Evolutionary conservation across 2,797 vertebrate genomes (phyloP), one percentile per base, ranked within the genome.

Genomic region (Sebastolobus alascanus): DNA sequence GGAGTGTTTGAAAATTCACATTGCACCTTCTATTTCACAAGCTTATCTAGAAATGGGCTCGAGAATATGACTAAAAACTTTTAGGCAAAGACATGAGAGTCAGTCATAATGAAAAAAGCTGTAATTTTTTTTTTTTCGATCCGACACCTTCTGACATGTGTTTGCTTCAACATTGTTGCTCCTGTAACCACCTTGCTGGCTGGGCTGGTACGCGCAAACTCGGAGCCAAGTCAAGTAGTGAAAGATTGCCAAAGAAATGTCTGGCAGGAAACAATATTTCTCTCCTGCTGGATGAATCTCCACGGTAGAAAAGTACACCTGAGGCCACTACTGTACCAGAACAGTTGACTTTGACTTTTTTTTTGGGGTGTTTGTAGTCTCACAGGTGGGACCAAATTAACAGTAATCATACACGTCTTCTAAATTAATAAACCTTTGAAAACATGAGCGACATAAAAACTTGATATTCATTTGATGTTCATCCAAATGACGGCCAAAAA

Each of bases 231-330:
- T 84, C 87, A 91, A 91, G 92, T 76, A 86, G 92, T 55, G 86
- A 87, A 88, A 84, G 82, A 87, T 86, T 95, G 95, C 95, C 95
- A 96, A 94, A 92, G 89, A 95, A 93, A 92, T 91, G 92, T 95
- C 95, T 96, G 95, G 94, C 94, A 94, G 76, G 40, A 33, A 75
- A 74, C 83, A 78, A 66, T 66, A 63, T 61, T 72, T 87, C 92
- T 92, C 92, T 92, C 93, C 92, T 89, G 87, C 89, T 92, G 88
- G 93, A 95, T 91, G 90, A 88, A 87, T 92, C 92, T 87, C 90
- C 80, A 79, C 75, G 85, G 93, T 86, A 86, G 88, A 90, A 89
- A 91, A 93, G 90, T 89, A 90, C 89, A 95, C 95, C 94, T 89
- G 86, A 88, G 93, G 95, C 91, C 90, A 93, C 87, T 83, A 86